phyloP scores from a whole-genome alignment of 2,888 invertebrate genomes.

The Globia sparganii region DNA sequence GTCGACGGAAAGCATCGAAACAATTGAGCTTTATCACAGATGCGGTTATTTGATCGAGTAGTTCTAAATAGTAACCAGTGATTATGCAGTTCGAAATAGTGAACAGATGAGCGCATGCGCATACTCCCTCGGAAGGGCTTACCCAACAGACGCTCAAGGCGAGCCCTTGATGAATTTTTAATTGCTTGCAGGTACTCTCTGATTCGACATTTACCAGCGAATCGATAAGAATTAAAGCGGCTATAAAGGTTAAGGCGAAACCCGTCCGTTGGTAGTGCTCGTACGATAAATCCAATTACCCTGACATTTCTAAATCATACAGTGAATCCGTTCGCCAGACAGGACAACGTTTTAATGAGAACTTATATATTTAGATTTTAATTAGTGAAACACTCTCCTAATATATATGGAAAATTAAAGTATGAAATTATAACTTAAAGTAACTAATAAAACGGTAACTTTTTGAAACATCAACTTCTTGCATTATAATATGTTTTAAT shows the following conservation, averaged over 20 bases:
- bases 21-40: conserved; percentile 53
- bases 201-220: conserved; percentile 62
- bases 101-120: conserved; percentile 70
- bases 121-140: conserved; percentile 71
- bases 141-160: conserved; percentile 79
- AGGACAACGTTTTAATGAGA: conserved; percentile 43
- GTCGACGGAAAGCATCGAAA: conserved; percentile 11
- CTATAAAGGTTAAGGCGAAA: conserved; percentile 52
- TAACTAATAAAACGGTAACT: not conserved
- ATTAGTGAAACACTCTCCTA: conserved; percentile 43
- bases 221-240: conserved; percentile 58
- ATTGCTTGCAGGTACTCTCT: conserved; percentile 67
- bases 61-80: conserved; percentile 68
- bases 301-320: conserved; percentile 60
- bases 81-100: conserved; percentile 71
- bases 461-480: conserved; percentile 4
- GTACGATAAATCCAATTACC: conserved; percentile 57
- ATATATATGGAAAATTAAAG: conserved; percentile 25
- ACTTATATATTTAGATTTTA: conserved; percentile 43
- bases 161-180: conserved; percentile 72
- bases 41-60: conserved; percentile 68
- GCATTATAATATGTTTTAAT: conserved; percentile 50
- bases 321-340: conserved; percentile 34
- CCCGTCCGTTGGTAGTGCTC: conserved; percentile 13
- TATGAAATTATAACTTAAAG: conserved; percentile 1